Evolutionary conservation across 2,888 invertebrate species (phyloP).

Genomic region (Mantis religiosa): DNA sequence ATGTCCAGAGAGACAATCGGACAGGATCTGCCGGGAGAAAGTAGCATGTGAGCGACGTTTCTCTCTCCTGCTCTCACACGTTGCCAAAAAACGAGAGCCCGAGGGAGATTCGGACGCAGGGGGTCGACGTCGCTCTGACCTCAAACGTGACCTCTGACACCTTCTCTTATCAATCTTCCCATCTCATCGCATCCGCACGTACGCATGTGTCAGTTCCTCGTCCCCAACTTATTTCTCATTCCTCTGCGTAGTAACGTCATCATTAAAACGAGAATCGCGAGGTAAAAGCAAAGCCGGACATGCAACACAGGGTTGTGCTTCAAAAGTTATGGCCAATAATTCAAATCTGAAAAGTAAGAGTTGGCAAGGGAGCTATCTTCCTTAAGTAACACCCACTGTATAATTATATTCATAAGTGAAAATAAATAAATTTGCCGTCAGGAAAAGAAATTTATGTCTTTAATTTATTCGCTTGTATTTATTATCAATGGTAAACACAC

Average conservation of each 20-base stretch:
- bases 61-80: not conserved
- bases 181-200: not conserved
- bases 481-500: no score
- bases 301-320: not conserved
- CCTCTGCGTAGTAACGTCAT: not conserved
- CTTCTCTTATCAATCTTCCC: not conserved
- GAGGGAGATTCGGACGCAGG: not conserved
- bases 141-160: not conserved
- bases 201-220: not conserved
- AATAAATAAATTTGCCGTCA: no score
- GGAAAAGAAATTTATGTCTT: no score
- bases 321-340: no score
- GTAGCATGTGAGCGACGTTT: not conserved
- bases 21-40: not conserved
- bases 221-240: not conserved
- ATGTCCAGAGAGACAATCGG: no score
- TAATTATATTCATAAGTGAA: no score
- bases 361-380: no score
- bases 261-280: not conserved
- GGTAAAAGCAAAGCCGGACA: not conserved
- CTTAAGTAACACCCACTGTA: no score
- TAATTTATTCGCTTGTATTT: no score
- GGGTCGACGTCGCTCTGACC: not conserved
- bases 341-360: no score
- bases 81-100: not conserved